Base-by-base conservation (phyloP, 92 coral and sea anemone species). In the Desmophyllum pertusum region DNA sequence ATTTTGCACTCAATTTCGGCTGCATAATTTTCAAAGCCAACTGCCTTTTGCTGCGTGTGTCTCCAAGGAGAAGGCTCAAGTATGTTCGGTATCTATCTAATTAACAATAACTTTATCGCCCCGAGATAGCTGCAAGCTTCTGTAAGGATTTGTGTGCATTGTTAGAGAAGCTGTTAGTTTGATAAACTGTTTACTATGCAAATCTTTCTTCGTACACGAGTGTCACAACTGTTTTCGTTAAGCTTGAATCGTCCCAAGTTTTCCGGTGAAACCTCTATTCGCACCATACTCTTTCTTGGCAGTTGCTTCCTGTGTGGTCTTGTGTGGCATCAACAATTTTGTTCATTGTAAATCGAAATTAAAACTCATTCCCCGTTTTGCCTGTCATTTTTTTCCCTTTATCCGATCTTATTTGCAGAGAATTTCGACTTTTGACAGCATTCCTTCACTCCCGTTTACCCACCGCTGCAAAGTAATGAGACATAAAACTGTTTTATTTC, bases 401-500 rank as follows among this genome's bases (percentile, higher is more conserved):
- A 36, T 10, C 43, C 79, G 48, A 48, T 39, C 55, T 41, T 59
- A 40, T 82, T 71, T 40, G 21, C 86, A 82, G 23, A 73, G 78
- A 59, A 55, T 71, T 71, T 72, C 59, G 70, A 55, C 70, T 53
- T 68, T 72, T 25, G 86, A 70, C 69, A 42, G 43, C 79, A 82
- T 82, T 82, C 86, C 79, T 82, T 71, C 78, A 82, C 79, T 33
- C 59, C 37, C 70, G 57, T 71, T 71, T 82, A 36, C 71, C 35
- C 21, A 71, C 71, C 45, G 79, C 86, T 39, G 79, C 78, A 81
- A 72, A 81, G 79, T 52, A 81, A 72, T 57, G 77, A 81, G 78
- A 72, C 69, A 82, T 70, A 73, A 82, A 82, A 82, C 79, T 73
- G 77, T 71, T 72, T 82, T 82, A 59, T 71, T 72, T 72, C 69